phyloP scores from a whole-genome alignment of 2,113 vertebrate species.

The Carassius carassius region DNA sequence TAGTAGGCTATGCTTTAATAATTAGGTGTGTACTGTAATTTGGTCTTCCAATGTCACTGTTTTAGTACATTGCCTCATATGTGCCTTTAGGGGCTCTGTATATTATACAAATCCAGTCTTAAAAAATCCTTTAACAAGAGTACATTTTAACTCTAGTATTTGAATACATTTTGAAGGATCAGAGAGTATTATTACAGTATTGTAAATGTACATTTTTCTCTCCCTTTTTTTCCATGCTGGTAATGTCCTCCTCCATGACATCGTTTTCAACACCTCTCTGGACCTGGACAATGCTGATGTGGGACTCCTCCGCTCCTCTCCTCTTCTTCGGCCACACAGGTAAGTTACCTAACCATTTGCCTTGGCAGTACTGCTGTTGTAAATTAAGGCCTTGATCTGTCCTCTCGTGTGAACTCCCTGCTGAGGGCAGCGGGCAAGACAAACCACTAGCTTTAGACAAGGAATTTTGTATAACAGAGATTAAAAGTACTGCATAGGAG shows the following conservation, averaged over 20 bases:
- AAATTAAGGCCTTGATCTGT: constrained; percentile 40
- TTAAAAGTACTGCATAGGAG: neutral
- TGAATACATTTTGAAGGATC: neutral
- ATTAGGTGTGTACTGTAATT: too few relatives aligned
- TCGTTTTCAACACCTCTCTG: constrained; percentile 1
- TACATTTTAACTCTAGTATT: neutral
- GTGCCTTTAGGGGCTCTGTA: too few relatives aligned
- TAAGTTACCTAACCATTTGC: constrained; percentile 10
- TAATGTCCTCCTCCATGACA: constrained; percentile 3
- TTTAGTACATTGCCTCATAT: too few relatives aligned
- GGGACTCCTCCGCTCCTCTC: neutral
- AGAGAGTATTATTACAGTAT: neutral
- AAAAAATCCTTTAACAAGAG: neutral
- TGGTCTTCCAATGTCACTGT: too few relatives aligned
- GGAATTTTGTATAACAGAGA: neutral
- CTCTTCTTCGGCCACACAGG: neutral
- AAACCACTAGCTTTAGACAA: neutral
- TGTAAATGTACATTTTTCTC: constrained; percentile 10
- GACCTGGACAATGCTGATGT: constrained; percentile 12
- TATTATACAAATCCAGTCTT: neutral
- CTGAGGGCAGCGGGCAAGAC: neutral
- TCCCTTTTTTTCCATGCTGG: constrained; percentile 5
- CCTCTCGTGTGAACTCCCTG: constrained; percentile 3
- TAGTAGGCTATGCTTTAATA: too few relatives aligned
- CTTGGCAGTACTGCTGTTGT: constrained; percentile 5